These are phyloP conservation scores for Willisornis vidua DNA, from an alignment of 2,113 vertebrate genomes.

Conservation along the genomic window DNA sequence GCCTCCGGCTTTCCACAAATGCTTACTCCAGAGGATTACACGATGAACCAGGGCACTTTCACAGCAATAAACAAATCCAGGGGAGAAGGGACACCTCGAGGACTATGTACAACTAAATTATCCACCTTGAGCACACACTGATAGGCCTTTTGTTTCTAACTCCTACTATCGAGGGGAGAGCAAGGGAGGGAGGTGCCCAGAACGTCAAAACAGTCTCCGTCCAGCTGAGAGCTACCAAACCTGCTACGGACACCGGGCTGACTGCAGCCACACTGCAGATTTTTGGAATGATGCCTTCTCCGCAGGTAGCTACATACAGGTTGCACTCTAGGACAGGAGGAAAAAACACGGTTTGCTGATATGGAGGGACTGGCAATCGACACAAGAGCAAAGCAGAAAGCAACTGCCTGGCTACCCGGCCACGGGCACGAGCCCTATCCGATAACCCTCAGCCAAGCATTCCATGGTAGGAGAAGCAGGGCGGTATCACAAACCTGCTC, in stretches of 20 bases:
- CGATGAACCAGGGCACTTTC: neutral
- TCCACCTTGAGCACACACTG: neutral
- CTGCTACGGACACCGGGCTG: neutral
- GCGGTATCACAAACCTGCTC: neutral
- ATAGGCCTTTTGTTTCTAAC: neutral
- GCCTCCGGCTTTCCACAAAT: rapidly evolving
- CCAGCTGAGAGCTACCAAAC: neutral
- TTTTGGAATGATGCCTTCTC: neutral
- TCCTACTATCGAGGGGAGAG: neutral
- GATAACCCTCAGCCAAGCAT: neutral
- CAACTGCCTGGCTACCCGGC: neutral
- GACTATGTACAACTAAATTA: neutral
- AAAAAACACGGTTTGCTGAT: neutral
- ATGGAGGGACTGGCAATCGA: neutral
- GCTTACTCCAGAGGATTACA: neutral
- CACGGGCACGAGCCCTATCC: neutral
- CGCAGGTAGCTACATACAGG: neutral
- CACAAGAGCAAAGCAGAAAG: neutral
- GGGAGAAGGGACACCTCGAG: neutral
- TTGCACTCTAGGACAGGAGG: neutral
- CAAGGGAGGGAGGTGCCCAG: neutral
- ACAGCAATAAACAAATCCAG: neutral
- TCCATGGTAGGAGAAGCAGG: neutral
- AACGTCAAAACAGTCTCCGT: neutral
- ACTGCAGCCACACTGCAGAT: neutral